Evolutionary conservation across 2,113 vertebrate species (phyloP), one percentile per base, ranked within the genome.

Genomic region (Oryctolagus cuniculus): DNA sequence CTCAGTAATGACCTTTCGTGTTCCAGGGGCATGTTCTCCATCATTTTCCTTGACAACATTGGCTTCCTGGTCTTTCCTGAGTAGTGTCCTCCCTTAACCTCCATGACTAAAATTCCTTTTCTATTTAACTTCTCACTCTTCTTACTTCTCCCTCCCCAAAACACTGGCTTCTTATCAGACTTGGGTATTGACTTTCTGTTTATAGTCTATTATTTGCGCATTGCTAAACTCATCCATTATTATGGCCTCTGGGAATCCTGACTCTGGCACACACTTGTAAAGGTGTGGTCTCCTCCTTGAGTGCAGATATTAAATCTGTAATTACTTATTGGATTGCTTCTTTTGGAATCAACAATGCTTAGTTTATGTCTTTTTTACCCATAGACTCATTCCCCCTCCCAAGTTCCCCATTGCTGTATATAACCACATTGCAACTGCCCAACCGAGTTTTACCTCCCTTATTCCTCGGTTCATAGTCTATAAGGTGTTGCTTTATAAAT

Each of bases 251-350:
- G 0, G 80, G 29, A 91, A 44, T 73, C 27, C 51, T 29, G 6
- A 79, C 36, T 69, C 51, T 4, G 66, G 58, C 9, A 66, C 82
- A 86, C 92, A 85, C 44, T 85, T 77, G 85, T 49, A 58, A 91
- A 89, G 78, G 21, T 44, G 80, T 95, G 2, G 69, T 89, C 29
- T 93, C 19, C 77, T 84, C 34, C 78, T 27, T 66, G 79, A 72
- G 24, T 58, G 72, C 21, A 72, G 29, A 38, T 72, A 4, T 64
- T 72, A 86, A 80, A 86, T 66, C 44, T 92, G 22, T 25, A 79
- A 38, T 16, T 61, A 4, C 38, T 80, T 53, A 25, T 66, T 79
- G n/a, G 34, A 44, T 89, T 87, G 5, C 22, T 67, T 27, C 53
- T 82, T 27, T 86, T 66, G 3, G 17, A 86, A 89, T 89, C 53